Evolutionary conservation across 1,140 invertebrate species (phyloP), one percentile per base, ranked within the genome.

Genomic region (Drosophila willistoni): DNA sequence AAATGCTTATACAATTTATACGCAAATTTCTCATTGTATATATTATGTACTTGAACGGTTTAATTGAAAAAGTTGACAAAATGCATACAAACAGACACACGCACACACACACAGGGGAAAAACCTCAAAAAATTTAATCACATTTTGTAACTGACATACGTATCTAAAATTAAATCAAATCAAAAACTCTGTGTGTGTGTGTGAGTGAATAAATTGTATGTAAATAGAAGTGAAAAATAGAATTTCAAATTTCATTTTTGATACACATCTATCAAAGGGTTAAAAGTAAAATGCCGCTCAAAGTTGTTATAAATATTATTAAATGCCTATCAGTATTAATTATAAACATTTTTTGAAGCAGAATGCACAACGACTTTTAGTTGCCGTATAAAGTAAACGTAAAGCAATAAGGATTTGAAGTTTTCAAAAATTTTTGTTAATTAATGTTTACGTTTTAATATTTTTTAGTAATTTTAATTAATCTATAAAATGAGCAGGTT

Each of bases 101-200:
- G n/a, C 10, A 0, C 61, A 57, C 55, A 39, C 54, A 61, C 14
- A 19, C 9, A 22, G 10, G 13, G 12, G 10, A 10, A 22, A 51
- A 51, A 22, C 6, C 44, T 1, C 17, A 22, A 22, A 51, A 22
- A 14, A 51, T 22, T 10, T 22, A 51, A 51, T 51, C 17, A 51
- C 19, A 51, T 51, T 51, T 51, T 51, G 6, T 10, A 57, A 36
- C 55, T 25, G 25, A 39, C 36, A 39, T 12, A 39, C 66, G 66
- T 81, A 82, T 87, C 75, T 86, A 17, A 79, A 86, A 86, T 86
- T 55, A 47, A 86, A 79, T 86, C 79, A 68, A 22, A 51, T 51
- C 44, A 51, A 19, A 47, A 47, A 47, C 17, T 51, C 0, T 33
- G 25, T 17, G 5, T 64, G 59, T 60, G 41, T 60, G 42, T 39